Conservation (phyloP, 2,113 vertebrate genomes). For the Misgurnus anguillicaudatus region DNA sequence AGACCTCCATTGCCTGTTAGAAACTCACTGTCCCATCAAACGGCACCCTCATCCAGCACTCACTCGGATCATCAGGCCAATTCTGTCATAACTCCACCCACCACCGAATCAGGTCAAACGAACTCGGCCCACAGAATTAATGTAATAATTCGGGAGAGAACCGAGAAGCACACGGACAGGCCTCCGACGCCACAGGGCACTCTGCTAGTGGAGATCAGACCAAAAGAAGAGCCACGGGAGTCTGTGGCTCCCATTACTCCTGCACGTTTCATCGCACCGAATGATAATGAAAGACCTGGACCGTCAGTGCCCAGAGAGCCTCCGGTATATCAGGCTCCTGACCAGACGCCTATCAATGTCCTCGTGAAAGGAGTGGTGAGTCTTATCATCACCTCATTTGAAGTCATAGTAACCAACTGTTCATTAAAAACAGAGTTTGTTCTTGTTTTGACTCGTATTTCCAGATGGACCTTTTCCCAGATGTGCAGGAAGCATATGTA, state of each 20-base stretch:
- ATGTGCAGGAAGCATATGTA: slow-evolving; percentile 74
- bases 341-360: slow-evolving; percentile 51
- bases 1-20: slow-evolving; percentile 40
- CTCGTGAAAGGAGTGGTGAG: slow-evolving; percentile 75
- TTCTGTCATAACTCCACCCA: slow-evolving; percentile 32
- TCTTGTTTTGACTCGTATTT: slow-evolving; percentile 20
- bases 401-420: background rate
- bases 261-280: slow-evolving; percentile 42
- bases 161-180: slow-evolving; percentile 32
- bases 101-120: slow-evolving; percentile 20
- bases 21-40: slow-evolving; percentile 4
- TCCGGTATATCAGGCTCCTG: slow-evolving; percentile 26
- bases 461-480: slow-evolving; percentile 78
- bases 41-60: slow-evolving; percentile 6
- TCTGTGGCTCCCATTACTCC: slow-evolving; percentile 39
- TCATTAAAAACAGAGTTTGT: background rate
- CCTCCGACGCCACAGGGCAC: slow-evolving; percentile 15
- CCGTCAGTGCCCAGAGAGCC: slow-evolving; percentile 65
- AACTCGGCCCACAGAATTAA: slow-evolving; percentile 7
- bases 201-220: slow-evolving; percentile 18
- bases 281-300: slow-evolving; percentile 73
- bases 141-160: slow-evolving; percentile 38
- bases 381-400: slow-evolving; percentile 23
- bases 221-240: slow-evolving; percentile 15
- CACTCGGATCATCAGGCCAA: slow-evolving; percentile 25